phyloP scores from a whole-genome alignment of 2,797 vertebrate genomes.

The Esox masquinongy region DNA sequence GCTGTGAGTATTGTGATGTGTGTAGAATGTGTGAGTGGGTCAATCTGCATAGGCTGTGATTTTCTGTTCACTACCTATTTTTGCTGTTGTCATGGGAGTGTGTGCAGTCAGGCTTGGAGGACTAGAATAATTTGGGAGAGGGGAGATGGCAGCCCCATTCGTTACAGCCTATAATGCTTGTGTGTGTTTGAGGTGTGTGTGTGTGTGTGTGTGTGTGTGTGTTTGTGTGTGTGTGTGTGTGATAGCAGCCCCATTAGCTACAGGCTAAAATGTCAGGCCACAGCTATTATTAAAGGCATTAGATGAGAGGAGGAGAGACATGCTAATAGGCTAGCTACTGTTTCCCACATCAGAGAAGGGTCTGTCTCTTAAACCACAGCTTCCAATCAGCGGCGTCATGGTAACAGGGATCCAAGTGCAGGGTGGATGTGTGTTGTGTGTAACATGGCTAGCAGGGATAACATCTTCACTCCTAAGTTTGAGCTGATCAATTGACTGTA shows the following conservation, averaged over 20 bases:
- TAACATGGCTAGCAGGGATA: not conserved
- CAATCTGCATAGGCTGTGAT: not conserved
- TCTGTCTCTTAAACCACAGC: not conserved
- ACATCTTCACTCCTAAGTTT: not conserved
- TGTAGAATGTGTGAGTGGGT: constrained; percentile 5
- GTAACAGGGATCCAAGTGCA: not conserved
- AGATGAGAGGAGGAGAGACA: not conserved
- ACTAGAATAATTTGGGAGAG: not conserved
- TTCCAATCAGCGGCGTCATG: constrained; percentile 8
- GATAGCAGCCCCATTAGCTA: constrained; percentile 4
- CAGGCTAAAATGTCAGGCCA: not conserved
- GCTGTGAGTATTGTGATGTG: not conserved
- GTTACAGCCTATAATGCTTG: constrained; percentile 5
- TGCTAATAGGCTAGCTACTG: constrained; percentile 1
- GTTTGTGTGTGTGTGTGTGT: constrained; percentile 1
- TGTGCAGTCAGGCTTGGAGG: not conserved
- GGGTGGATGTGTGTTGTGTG: constrained; percentile 3
- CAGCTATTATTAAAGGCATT: constrained; percentile 2
- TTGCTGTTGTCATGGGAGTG: constrained; percentile 8
- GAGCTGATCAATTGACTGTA: not conserved
- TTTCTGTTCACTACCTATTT: not conserved
- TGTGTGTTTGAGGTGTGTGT: not conserved
- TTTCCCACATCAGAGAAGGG: not conserved
- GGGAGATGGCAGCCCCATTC: not conserved
- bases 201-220: not conserved